phyloP scores from a whole-genome alignment of 2,888 invertebrate species.

The Drosophila formosana region DNA sequence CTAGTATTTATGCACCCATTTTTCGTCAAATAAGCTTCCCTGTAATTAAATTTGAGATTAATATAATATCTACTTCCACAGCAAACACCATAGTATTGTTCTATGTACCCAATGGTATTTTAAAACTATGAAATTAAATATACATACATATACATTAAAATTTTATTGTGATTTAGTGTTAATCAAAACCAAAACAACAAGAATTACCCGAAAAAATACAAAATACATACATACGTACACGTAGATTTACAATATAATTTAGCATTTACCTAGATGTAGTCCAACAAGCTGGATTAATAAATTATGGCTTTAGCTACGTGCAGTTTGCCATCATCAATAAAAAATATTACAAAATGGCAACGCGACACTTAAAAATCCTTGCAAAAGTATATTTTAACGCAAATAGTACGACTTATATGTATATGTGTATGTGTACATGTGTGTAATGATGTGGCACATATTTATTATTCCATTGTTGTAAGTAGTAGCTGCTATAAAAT shows the following conservation, averaged over 20 bases:
- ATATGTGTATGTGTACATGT: constrained; percentile 1
- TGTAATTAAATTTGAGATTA: constrained; percentile 13
- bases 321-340: constrained; percentile 5
- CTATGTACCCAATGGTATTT: constrained; percentile 19
- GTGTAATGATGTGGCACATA: constrained; percentile 4
- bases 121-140: constrained; percentile 13
- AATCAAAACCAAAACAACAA: constrained; percentile 23
- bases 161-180: constrained; percentile 57
- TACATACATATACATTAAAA: constrained; percentile 9
- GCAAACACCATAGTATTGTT: constrained; percentile 41
- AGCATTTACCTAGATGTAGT: constrained; percentile 14
- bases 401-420: constrained; percentile 8
- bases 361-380: not conserved
- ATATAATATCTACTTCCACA: constrained; percentile 31
- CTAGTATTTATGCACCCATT: constrained; percentile 15
- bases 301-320: constrained; percentile 5
- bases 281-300: constrained; percentile 3
- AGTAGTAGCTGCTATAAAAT: constrained; percentile 20
- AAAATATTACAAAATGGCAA: not conserved
- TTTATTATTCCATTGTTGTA: constrained; percentile 29
- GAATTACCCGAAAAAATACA: constrained; percentile 16
- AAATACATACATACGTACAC: constrained; percentile 11
- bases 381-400: not conserved
- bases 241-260: constrained; percentile 14
- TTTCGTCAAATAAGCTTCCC: constrained; percentile 22